Evolutionary conservation across 2,113 vertebrate genomes (phyloP), one percentile per base, ranked within the genome.

Genomic region (Corapipo altera): DNA sequence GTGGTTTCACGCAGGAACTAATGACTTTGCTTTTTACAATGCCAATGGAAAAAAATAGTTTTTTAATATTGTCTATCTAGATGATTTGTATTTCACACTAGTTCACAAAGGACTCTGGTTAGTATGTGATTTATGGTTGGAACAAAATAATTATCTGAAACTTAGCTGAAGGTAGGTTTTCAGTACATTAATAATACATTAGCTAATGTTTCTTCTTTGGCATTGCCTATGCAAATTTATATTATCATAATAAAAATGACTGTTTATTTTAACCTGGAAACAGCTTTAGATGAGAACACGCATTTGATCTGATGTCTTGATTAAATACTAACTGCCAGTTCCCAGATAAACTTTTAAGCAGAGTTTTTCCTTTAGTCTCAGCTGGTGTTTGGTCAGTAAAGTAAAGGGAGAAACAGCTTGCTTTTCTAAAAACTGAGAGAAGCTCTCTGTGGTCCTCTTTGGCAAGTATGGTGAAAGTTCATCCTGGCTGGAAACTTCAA

Each of bases 71-170:
- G 57, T 91, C 86, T 89, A 78, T 91, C 79, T 89, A 24, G 12
- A 55, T 84, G 89, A 97, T 97, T 93, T 93, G 92, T 95, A 83
- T 64, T 95, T 97, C 89, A 61, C 86, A 80, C 72, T 91, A 76
- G 65, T 81, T 93, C 89, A 96, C 92, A 96, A 93, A 95, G 72
- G 52, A 83, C 72, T 91, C 83, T 77, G 70, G 91, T 97, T 95
- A 95, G 91, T 57, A 67, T 65, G 80, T 96, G 94, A 97, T 95
- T 92, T 95, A 97, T 93, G 37, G 32, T 19, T 89, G 48, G 39
- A 95, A 76, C 17, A 92, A 93, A 95, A 95, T 93, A 95, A 95
- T 92, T 84, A 59, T 95, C 86, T 93, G 69, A 92, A 92, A 76
- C 65, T 41, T 92, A 48, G 69, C 86, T 92, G 91, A 97, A 95